A percentile compares a stretch with the other conserved stretches of the same genome.
phyloP scores from a whole-genome alignment of 2,797 vertebrate species.

The Philypnodon macrostomus region DNA sequence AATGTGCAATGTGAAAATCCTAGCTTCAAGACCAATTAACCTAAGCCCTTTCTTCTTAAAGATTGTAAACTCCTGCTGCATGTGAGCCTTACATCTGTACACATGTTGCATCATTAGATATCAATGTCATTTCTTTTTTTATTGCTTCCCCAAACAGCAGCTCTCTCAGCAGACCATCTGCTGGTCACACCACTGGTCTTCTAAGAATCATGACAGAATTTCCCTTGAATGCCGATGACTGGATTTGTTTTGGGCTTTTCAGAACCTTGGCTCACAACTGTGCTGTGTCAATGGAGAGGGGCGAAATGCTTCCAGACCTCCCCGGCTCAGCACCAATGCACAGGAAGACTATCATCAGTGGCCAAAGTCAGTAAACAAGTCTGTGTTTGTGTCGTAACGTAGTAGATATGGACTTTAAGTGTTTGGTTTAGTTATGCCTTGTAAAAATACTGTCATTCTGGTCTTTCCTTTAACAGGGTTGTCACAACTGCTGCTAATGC shows the following conservation, averaged over 20 bases:
- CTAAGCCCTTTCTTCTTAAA: too few species aligned
- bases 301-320: conserved; percentile 15
- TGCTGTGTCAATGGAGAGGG: neutral
- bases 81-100: neutral
- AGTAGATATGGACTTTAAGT: neutral
- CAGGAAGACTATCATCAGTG: neutral
- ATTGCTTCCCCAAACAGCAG: neutral
- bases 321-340: conserved; percentile 11
- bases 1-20: too few species aligned
- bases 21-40: too few species aligned
- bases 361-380: too few species aligned
- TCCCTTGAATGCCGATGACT: conserved; percentile 46
- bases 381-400: too few species aligned
- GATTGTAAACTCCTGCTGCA: too few species aligned
- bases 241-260: conserved; percentile 32
- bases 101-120: neutral
- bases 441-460: too few species aligned
- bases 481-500: too few species aligned
- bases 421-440: too few species aligned
- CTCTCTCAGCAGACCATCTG: conserved; percentile 23
- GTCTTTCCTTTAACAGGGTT: too few species aligned
- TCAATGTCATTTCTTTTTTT: too few species aligned
- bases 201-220: conserved; percentile 30
- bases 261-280: neutral
- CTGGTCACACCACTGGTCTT: conserved; percentile 27